phyloP scores from a whole-genome alignment of 1,140 invertebrate genomes.

The Brachionus angularis region DNA sequence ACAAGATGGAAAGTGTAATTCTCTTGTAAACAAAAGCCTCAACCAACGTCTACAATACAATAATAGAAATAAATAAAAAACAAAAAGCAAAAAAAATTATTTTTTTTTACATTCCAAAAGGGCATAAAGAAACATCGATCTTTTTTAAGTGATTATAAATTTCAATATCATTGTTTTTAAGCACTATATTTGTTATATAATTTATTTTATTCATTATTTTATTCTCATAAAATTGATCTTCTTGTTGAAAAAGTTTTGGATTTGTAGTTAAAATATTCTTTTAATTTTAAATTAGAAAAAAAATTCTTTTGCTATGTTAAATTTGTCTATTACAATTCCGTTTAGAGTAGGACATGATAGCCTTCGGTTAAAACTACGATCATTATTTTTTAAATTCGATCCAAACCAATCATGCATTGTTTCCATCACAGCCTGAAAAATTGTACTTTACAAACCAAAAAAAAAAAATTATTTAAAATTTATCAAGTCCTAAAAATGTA shows the following conservation, averaged over 20 bases:
- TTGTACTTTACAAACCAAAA: no score
- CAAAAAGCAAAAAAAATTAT: neutral
- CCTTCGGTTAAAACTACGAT: conserved; percentile 12
- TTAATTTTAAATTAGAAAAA: neutral
- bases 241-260: conserved; percentile 27
- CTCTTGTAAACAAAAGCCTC: conserved; percentile 31
- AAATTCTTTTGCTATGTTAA: neutral
- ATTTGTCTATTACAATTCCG: neutral
- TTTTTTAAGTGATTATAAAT: conserved; percentile 35
- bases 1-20: conserved; percentile 23
- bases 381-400: conserved; percentile 1
- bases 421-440: conserved; percentile 36
- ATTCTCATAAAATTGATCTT: conserved; percentile 26
- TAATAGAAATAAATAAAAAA: neutral
- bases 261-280: conserved; percentile 20
- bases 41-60: conserved; percentile 14
- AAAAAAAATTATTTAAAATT: no score
- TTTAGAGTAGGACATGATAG: conserved; percentile 29
- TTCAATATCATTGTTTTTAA: conserved; percentile 43
- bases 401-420: conserved; percentile 41
- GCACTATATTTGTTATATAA: conserved; percentile 21
- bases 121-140: conserved; percentile 31
- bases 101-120: conserved; percentile 41
- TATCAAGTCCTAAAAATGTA: no score
- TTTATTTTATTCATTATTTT: conserved; percentile 43